Evolutionary conservation across 1,140 invertebrate genomes (phyloP).

Genomic region (Brachystomella parvula): DNA sequence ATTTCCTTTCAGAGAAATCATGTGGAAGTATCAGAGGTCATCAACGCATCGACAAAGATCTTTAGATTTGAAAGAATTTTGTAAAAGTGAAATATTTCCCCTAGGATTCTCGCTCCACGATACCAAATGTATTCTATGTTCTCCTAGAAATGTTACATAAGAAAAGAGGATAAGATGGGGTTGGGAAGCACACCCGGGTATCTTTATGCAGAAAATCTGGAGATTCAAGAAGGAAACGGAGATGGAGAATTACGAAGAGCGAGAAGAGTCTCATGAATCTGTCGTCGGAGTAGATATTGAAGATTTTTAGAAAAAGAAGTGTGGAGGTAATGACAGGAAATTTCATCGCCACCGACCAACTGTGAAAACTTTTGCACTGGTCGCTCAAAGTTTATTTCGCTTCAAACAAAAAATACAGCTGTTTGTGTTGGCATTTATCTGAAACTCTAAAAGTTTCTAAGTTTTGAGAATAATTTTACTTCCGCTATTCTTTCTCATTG

Average conservation of each 20-base stretch:
- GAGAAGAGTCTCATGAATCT: slow-evolving; percentile 29
- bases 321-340: slow-evolving; percentile 23
- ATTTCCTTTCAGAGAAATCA: no score
- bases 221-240: background rate
- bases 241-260: no score
- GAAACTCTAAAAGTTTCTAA: no score
- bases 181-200: background rate
- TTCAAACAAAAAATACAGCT: slow-evolving; percentile 6
- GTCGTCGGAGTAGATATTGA: slow-evolving; percentile 27
- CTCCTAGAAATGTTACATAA: background rate
- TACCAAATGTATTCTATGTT: background rate
- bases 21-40: no score
- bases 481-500: no score
- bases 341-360: slow-evolving; percentile 27
- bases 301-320: slow-evolving; percentile 12
- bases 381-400: slow-evolving; percentile 1
- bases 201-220: background rate
- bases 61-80: no score
- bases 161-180: background rate
- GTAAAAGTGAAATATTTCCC: no score
- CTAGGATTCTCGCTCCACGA: no score
- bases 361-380: slow-evolving; percentile 30
- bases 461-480: no score
- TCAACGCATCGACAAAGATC: no score
- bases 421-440: background rate